phyloP scores from a whole-genome alignment of 2,113 vertebrate species.

The Platichthys stellatus region DNA sequence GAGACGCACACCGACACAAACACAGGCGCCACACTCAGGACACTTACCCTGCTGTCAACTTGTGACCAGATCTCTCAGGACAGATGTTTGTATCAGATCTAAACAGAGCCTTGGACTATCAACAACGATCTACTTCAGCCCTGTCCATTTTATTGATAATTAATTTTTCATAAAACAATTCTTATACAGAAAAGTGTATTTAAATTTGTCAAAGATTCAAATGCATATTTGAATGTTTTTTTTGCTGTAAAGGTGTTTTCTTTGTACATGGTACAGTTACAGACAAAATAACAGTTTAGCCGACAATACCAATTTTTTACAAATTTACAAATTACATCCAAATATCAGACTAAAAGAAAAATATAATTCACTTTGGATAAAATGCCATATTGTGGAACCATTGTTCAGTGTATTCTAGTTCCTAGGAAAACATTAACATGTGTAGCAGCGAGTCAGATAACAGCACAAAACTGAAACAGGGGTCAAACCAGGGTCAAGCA shows the following conservation, averaged over 20 bases:
- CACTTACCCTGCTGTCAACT: no score
- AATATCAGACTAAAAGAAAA: constrained; percentile 4
- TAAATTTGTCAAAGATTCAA: constrained; percentile 22
- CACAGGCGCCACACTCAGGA: no score
- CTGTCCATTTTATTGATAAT: neutral
- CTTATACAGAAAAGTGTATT: constrained; percentile 15
- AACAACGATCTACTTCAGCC: neutral
- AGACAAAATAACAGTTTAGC: constrained; percentile 27
- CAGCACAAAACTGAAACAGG: constrained; percentile 19
- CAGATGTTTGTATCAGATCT: no score
- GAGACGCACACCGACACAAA: no score
- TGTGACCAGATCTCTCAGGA: no score
- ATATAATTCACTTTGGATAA: neutral
- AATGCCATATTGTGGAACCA: neutral
- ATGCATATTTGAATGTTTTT: constrained; percentile 16
- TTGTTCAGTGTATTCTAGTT: neutral
- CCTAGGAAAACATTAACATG: constrained; percentile 3
- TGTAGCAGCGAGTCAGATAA: neutral
- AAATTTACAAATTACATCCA: constrained; percentile 23
- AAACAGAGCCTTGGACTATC: no score
- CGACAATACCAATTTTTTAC: constrained; percentile 23
- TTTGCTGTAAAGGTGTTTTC: neutral
- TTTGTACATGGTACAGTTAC: constrained; percentile 34
- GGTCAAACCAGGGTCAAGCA: constrained; percentile 68
- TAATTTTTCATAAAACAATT: constrained; percentile 19